Evolutionary conservation across 2,113 vertebrate species (phyloP), one percentile per base, ranked within the genome.

Genomic region (Condylura cristata): DNA sequence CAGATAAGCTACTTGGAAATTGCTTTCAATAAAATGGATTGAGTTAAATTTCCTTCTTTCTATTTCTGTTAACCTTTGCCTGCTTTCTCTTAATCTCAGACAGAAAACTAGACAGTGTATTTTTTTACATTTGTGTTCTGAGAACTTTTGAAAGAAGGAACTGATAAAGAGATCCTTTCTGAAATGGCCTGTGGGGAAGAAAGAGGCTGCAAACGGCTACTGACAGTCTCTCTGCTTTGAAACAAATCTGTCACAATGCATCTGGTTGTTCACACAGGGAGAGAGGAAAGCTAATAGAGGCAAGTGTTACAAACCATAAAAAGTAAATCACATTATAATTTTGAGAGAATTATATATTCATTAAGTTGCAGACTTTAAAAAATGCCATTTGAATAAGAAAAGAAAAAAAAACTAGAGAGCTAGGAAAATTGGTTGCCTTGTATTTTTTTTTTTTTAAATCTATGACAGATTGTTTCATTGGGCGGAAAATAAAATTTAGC

Each of bases 21-120:
- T 95, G 93, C 92, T 96, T 97, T 97, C 92, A 41, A 81, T 93
- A 96, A 96, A 97, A 95, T 89, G 39, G 93, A 85, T 90, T 79
- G 96, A 97, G 90, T 96, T 95, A 91, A 96, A 94, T 93, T 88
- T 90, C 81, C 83, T 84, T 84, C 80, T 91, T 87, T 90, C 39
- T 84, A 37, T 92, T 94, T 96, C 95, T 85, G 56, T 96, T 96
- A 97, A 97, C 94, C 95, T 97, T 91, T 93, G 71, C 76, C 80
- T 56, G 39, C 75, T 61, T 91, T 68, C n/a, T 92, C 48, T 81
- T 68, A 71, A 68, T 86, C 75, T 86, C 75, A 60, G 72, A 56
- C 17, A 85, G 82, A 81, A 60, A 28, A 44, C 51, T 78, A 7
- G 68, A 28, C 4, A 22, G 37, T 87, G 8, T 30, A 5, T 56